These are phyloP conservation scores for Dicycla oo DNA, from an alignment of 2,888 invertebrate genomes.

Conservation along the genomic window DNA sequence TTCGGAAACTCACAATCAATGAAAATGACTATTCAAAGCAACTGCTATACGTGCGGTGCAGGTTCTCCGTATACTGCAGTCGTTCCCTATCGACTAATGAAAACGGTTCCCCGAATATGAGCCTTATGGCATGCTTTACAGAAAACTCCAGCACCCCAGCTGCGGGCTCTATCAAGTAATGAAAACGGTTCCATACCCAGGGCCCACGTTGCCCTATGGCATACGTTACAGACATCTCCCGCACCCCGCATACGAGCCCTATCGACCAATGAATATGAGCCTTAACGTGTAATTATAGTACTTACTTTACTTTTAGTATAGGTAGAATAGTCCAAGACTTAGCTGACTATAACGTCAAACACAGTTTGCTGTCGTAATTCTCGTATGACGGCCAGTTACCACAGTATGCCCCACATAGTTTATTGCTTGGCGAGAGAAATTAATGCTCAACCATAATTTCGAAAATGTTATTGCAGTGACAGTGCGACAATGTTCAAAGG, in stretches of 20 bases:
- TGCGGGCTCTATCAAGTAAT: too few species aligned
- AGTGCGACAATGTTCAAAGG: too few species aligned
- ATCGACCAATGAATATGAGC: too few species aligned
- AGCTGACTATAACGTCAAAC: constrained; percentile 5
- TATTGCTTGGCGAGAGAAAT: constrained; percentile 3
- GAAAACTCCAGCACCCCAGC: too few species aligned
- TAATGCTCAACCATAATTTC: constrained; percentile 6
- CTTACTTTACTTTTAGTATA: not conserved
- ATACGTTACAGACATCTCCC: too few species aligned
- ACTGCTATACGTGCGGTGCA: not conserved
- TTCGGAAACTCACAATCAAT: not conserved
- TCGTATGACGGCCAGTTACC: constrained; percentile 9
- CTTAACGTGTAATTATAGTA: not conserved
- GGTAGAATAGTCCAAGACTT: not conserved
- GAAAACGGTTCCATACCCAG: too few species aligned
- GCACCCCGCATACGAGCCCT: too few species aligned
- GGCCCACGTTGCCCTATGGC: too few species aligned
- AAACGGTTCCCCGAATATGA: not conserved
- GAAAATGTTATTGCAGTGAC: not conserved
- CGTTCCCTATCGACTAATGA: not conserved
- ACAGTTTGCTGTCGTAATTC: constrained; percentile 17
- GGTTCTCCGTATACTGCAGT: not conserved
- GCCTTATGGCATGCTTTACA: too few species aligned
- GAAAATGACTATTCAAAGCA: not conserved
- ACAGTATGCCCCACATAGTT: constrained; percentile 8